Percentiles rank a stretch among this genome's conserved stretches.
phyloP scores from a whole-genome alignment of 2,113 vertebrate genomes.

The Ceuthmochares aereus region DNA sequence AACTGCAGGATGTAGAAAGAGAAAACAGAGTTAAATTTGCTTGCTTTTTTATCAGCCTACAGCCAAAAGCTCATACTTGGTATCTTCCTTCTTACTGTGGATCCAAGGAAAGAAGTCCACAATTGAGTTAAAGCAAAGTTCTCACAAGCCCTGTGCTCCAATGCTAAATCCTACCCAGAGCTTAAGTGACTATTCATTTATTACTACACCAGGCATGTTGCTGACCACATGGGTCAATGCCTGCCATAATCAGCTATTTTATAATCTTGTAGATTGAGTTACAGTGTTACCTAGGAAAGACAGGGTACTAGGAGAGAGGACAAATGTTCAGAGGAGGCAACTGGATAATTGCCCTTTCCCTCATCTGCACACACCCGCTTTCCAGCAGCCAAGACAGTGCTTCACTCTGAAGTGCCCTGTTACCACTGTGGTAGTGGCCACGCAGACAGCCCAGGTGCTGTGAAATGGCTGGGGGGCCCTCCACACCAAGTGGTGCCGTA shows the following conservation, averaged over 20 bases:
- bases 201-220: neutral
- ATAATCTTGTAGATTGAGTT: neutral
- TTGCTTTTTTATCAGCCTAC: neutral
- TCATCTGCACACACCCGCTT: neutral
- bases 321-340: neutral
- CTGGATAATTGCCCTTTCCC: neutral
- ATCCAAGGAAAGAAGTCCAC: neutral
- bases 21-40: neutral
- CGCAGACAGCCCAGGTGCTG: neutral
- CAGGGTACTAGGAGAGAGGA: neutral
- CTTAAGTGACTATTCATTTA: neutral
- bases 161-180: neutral
- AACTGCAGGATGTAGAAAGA: neutral
- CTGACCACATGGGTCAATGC: neutral
- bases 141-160: neutral
- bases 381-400: neutral
- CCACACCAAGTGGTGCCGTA: neutral
- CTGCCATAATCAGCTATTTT: neutral
- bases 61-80: neutral
- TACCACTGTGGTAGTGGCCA: fast-evolving
- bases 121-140: neutral
- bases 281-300: neutral
- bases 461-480: neutral
- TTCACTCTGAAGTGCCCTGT: neutral
- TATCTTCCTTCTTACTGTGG: fast-evolving